Evolutionary conservation across 2,113 vertebrate genomes (phyloP).

Genomic region (Ctenodactylus gundi): DNA sequence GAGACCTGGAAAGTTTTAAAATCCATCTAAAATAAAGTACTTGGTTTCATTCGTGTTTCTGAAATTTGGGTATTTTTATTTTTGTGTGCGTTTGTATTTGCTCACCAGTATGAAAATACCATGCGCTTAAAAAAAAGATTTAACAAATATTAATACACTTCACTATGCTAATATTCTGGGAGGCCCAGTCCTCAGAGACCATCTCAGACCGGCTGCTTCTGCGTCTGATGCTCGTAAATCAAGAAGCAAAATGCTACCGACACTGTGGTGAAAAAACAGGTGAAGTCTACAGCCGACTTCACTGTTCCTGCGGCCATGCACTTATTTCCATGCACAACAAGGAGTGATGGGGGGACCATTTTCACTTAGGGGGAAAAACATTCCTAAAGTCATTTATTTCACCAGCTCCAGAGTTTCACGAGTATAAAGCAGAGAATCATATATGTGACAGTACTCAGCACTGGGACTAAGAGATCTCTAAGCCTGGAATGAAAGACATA

Average conservation of each 20-base stretch:
- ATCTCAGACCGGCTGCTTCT: background rate
- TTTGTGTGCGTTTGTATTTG: slow-evolving; percentile 5
- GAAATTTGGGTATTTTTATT: slow-evolving; percentile 24
- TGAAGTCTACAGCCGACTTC: slow-evolving; percentile 10
- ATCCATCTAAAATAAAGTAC: background rate
- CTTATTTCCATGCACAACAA: background rate
- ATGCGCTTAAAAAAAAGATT: background rate
- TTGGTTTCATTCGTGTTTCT: background rate
- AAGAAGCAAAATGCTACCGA: background rate
- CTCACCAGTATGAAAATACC: background rate
- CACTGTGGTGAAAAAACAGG: background rate
- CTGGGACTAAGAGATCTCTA: slow-evolving; percentile 22
- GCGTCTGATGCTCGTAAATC: background rate
- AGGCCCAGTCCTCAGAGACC: background rate
- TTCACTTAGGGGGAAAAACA: background rate
- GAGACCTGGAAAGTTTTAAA: background rate
- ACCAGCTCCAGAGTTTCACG: slow-evolving; percentile 28
- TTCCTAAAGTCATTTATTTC: slow-evolving; percentile 57
- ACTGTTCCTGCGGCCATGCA: background rate
- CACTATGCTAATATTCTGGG: background rate
- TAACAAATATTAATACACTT: background rate
- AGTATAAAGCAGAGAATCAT: slow-evolving; percentile 48
- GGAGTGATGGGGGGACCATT: slow-evolving; percentile 19
- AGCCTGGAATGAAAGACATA: slow-evolving; percentile 54
- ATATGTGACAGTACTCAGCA: background rate